These are phyloP conservation scores for Microcebus jonahi DNA, from an alignment of 2,113 vertebrate species.

Conservation along the genomic window DNA sequence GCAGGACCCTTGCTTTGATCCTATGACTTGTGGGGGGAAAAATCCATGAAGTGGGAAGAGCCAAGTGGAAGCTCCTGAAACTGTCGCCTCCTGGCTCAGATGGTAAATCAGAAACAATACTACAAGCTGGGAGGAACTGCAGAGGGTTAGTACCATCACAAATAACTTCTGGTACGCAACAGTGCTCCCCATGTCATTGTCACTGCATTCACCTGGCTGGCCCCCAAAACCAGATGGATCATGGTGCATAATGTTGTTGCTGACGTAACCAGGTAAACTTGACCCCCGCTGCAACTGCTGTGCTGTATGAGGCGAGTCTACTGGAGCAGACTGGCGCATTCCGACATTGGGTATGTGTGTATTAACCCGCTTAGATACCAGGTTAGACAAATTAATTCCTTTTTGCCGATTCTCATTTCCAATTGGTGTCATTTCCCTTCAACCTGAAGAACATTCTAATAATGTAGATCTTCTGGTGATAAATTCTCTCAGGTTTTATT, in stretches of 20 bases:
- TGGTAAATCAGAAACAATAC: background rate
- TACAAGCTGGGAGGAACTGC: background rate
- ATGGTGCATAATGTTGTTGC: rapidly evolving
- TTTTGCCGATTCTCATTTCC: background rate
- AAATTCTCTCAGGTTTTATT: background rate
- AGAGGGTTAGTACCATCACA: too few relatives aligned
- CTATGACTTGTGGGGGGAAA: background rate
- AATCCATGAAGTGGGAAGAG: background rate
- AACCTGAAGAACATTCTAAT: background rate
- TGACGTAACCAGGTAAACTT: too few relatives aligned
- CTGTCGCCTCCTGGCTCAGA: background rate
- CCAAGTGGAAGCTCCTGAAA: too few relatives aligned
- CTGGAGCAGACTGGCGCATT: rapidly evolving
- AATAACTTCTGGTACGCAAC: background rate
- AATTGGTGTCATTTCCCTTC: background rate
- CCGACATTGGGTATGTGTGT: background rate
- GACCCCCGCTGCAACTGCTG: too few relatives aligned
- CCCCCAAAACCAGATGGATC: background rate
- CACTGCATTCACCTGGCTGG: background rate
- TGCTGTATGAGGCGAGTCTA: rapidly evolving
- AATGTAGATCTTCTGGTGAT: background rate
- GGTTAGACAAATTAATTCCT: too few relatives aligned
- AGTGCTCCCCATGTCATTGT: background rate
- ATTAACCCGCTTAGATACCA: too few relatives aligned
- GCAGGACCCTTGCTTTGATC: background rate